Evolutionary conservation across 2,113 vertebrate genomes (phyloP), one percentile per base, ranked within the genome.

Genomic region (Xiphias gladius): DNA sequence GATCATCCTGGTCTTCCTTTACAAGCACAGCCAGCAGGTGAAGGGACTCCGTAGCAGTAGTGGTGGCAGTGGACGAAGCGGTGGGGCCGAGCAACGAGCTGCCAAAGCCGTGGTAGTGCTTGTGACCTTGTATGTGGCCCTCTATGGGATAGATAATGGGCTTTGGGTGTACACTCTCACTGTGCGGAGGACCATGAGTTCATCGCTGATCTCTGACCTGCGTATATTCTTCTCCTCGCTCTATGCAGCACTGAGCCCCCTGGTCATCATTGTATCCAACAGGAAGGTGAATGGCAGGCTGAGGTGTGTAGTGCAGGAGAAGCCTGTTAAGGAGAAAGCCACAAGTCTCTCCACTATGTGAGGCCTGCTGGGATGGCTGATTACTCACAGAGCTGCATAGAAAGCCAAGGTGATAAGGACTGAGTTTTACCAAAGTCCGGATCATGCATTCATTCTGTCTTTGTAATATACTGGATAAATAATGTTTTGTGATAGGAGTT

Each of bases 81-180:
- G 79, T 7, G 89, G 85, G 0, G 69, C 90, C 0, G 91, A 96
- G 77, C 90, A 69, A 17, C 82, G 94, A 8, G 94, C 96, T 0
- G 93, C 94, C n/a, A 90, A 95, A 78, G 87, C 91, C 0, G 94
- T 96, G 22, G 89, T 95, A 1, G 81, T 93, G 0, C 86, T 95
- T 6, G 93, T 96, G 58, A 93, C 88, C 5, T 61, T 96, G 58
- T 95, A 95, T 24, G 87, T 95, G 64, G 50, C 93, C 22, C 77
- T 96, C 30, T 95, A 94, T 5, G 94, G 95, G 2, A 88, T 94
- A 9, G 95, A 96, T 75, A 96, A 94, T 1, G 93, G 92, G 4
- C 89, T 96, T 5, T 96, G 95, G 95, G 92, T 96, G 2, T 95
- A 96, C 80, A 95, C 94, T 7, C 87, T 95, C 13, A 92, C 91